Evolutionary conservation across 2,797 vertebrate species (phyloP), one percentile per base, ranked within the genome.

Genomic region (Enteromius treurensis): DNA sequence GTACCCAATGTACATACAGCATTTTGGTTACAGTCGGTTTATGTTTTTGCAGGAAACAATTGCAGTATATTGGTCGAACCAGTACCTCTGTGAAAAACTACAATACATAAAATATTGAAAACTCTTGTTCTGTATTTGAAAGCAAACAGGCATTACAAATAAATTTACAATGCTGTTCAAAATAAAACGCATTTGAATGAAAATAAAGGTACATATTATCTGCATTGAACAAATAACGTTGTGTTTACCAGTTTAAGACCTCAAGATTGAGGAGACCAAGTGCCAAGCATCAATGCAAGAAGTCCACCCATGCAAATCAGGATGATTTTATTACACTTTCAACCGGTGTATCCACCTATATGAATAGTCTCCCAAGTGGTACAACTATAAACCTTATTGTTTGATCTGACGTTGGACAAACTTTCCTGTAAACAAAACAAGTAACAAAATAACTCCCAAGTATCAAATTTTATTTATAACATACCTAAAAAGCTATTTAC

Each of bases 391-490:
- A 65, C 47, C 10, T 51, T 64, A 34, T 29, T 4, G 42, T 74
- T 75, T 76, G n/a, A 26, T 53, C 10, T 11, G n/a, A 17, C 5
- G 13, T 32, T 77, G 23, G 23, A 58, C 26, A 82, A 65, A 47
- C 64, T 19, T 42, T 45, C 29, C 53, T 77, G 14, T 69, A 77
- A 83, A 85, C 75, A 84, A 84, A 85, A 76, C 37, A 67, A 86
- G 53, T 70, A 86, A 80, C 58, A 80, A 86, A 85, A 86, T 91
- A 89, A 91, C 86, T 91, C 90, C 91, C 90, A 95, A 95, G 93
- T 94, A 94, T 95, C 95, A 92, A 95, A 93, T 96, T 95, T 97
- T 98, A 98, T 98, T 99, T 96, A 94, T 92, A 96, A 96, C 95
- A 95, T 95, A 95, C 92, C 95, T 96, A 95, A 96, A 94, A 94